Base-by-base conservation (phyloP, 2,113 vertebrate species). In the Athene noctua region DNA sequence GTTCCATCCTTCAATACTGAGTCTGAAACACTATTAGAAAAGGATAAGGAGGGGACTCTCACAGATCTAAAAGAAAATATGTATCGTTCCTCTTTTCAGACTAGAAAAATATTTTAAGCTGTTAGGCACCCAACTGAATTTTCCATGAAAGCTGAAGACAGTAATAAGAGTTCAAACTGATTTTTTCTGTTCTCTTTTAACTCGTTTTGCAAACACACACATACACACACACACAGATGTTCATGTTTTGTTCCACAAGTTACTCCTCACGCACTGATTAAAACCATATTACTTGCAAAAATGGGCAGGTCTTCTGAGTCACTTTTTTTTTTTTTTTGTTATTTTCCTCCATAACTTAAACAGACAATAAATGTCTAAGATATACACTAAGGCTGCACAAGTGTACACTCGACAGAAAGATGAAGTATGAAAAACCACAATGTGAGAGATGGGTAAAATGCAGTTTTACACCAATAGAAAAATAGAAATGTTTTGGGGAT, bases 401-500 rank as follows among this genome's bases (percentile, higher is more conserved):
- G 14, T 12, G 23, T 34, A 84, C 13, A 51, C 7, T 32, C 15
- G 70, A 73, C 32, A 85, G 34, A 67, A 79, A 79, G 68, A 62
- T 0, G 0, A 9, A 63, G 20, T 25, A 84, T 7, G 17, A 70
- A 62, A 86, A 88, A 30, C 1, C 44, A 44, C 20, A 62, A 4
- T 17, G 21, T 42, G 34, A 88, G 32, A 58, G 20, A 93, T 13
- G 3, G 6, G 11, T 14, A 93, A 82, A 27, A 44, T 9, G 19
- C 8, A 68, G 4, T 17, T 87, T n/a, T 63, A 63, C n/a, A 85
- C 25, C 29, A 95, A 57, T 3, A 70, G 22, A 58, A 78, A 91
- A 81, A 21, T 0, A 40, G 4, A 77, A 32, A 49, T 0, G 0
- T 17, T 63, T 66, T 18, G 0, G 3, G 5, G 9, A 46, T 78